phyloP scores from a whole-genome alignment of 92 coral and sea anemone genomes.

The Umimayanthus chanpuru region DNA sequence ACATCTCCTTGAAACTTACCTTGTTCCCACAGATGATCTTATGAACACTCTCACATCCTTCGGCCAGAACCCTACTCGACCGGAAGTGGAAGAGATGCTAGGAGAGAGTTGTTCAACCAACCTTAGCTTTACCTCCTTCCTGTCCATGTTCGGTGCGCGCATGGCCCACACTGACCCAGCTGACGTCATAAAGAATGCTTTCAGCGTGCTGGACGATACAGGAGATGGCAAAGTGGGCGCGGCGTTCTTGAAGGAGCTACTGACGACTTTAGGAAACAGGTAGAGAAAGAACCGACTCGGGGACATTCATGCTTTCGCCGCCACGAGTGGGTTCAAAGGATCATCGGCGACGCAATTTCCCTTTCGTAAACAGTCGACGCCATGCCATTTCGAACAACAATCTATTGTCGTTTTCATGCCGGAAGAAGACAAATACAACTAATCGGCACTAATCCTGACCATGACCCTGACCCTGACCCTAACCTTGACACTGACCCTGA shows the following conservation, averaged over 20 bases:
- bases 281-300: not conserved
- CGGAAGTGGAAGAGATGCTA: slow-evolving; percentile 24
- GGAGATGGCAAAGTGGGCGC: slow-evolving; percentile 35
- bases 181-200: slow-evolving; percentile 42
- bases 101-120: slow-evolving; percentile 4
- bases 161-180: slow-evolving; percentile 41
- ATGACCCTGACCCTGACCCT: too few species aligned
- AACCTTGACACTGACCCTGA: too few species aligned
- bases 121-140: slow-evolving; percentile 21
- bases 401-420: too few species aligned
- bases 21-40: slow-evolving; percentile 16
- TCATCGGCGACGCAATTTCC: too few species aligned
- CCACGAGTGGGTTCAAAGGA: too few species aligned
- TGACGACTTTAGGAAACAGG: slow-evolving; percentile 23
- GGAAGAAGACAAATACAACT: too few species aligned
- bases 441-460: too few species aligned
- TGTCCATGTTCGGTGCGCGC: slow-evolving; percentile 44
- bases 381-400: too few species aligned
- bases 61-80: slow-evolving; percentile 35
- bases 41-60: slow-evolving; percentile 23
- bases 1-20: not conserved
- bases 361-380: too few species aligned
- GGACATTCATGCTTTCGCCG: too few species aligned
- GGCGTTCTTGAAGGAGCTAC: slow-evolving; percentile 7
- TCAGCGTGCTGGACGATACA: slow-evolving; percentile 33